Conservation (phyloP, 2,888 invertebrate species). For the Seira musarum region DNA sequence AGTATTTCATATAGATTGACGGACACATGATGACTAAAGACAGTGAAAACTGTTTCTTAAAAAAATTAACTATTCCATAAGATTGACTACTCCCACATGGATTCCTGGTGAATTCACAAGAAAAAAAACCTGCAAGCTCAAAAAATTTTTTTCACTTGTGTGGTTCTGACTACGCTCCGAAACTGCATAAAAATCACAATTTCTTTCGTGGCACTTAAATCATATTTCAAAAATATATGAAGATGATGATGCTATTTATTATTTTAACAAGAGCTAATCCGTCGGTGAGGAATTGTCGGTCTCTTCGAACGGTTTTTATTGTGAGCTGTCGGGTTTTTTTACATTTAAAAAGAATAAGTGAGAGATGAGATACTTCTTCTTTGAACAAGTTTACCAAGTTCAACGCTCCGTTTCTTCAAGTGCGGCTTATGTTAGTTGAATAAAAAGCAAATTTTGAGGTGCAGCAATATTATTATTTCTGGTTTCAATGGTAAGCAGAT, state of each 20-base stretch:
- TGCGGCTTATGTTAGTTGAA: neutral
- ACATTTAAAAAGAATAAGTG: neutral
- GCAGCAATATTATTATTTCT: conserved; percentile 3
- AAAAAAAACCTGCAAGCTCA: no score
- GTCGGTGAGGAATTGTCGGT: neutral
- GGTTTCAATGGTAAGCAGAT: conserved; percentile 8
- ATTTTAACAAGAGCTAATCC: conserved; percentile 11
- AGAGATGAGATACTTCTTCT: conserved; percentile 4
- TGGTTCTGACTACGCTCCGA: no score
- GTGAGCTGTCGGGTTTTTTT: neutral
- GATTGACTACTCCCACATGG: neutral
- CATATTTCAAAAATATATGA: neutral
- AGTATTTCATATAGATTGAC: conserved; percentile 6
- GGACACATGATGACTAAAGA: neutral
- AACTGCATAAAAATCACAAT: no score
- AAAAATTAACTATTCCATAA: neutral
- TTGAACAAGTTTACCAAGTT: conserved; percentile 35
- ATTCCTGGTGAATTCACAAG: neutral
- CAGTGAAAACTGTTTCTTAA: neutral
- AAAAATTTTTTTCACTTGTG: no score
- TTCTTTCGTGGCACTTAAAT: no score
- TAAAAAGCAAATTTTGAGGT: neutral
- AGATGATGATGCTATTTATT: neutral
- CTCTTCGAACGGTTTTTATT: conserved; percentile 16
- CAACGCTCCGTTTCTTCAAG: conserved; percentile 32